phyloP scores from a whole-genome alignment of 1,140 invertebrate genomes.

The Diorhabda sublineata region DNA sequence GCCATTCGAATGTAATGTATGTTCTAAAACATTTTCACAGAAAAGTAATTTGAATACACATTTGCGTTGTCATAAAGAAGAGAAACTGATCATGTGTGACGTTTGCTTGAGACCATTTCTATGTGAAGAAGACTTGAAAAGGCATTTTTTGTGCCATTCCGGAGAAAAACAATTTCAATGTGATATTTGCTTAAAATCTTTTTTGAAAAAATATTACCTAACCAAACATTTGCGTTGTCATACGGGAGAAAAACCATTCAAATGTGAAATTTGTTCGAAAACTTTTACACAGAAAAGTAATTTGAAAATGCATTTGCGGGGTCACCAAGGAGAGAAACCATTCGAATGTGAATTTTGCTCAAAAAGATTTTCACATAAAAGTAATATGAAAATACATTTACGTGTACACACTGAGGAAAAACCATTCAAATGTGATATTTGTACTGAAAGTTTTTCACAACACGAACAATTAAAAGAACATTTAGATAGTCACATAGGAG shows the following conservation, averaged over 20 bases:
- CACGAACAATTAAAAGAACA: neutral
- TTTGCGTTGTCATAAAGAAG: neutral
- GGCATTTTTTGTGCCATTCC: neutral
- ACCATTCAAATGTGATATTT: slow-evolving; percentile 28
- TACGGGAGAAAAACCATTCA: neutral
- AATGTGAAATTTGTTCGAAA: neutral
- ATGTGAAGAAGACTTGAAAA: neutral
- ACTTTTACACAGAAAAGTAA: neutral
- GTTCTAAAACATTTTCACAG: neutral
- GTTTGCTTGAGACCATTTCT: neutral
- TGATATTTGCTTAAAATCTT: neutral
- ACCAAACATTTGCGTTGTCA: neutral
- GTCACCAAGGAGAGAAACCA: neutral
- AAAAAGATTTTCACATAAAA: neutral
- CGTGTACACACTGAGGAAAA: slow-evolving; percentile 36
- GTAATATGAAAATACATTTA: slow-evolving; percentile 16
- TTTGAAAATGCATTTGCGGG: neutral
- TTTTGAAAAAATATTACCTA: neutral
- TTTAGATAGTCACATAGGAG: slow-evolving; percentile 11
- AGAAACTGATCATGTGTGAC: neutral
- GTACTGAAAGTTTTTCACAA: slow-evolving; percentile 26
- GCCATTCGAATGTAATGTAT: neutral
- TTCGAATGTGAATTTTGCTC: neutral
- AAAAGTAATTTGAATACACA: neutral
- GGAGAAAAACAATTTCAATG: neutral